Conservation (phyloP, 2,113 vertebrate genomes). For the Thunnus maccoyii region DNA sequence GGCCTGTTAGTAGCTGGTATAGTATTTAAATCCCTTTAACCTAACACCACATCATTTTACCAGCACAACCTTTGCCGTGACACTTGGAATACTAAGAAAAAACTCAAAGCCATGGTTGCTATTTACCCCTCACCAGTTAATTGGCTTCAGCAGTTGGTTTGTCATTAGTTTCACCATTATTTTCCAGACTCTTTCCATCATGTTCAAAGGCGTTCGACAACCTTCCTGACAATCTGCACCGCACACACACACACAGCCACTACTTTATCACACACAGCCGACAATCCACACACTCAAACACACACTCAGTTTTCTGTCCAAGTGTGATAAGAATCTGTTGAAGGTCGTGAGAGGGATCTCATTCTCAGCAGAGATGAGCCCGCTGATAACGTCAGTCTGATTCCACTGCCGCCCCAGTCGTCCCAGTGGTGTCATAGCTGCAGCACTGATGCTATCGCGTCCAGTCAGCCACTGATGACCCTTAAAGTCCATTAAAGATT, state of each 20-base stretch:
- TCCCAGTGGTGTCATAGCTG: constrained; percentile 80
- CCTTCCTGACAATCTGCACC: constrained; percentile 17
- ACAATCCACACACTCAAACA: constrained; percentile 34
- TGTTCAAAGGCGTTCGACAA: constrained; percentile 25
- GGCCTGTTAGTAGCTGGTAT: no score
- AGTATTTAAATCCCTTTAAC: no score
- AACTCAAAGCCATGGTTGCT: no score
- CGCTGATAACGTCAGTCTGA: constrained; percentile 78
- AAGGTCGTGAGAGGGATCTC: constrained; percentile 84
- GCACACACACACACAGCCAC: constrained; percentile 11
- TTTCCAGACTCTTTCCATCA: no score
- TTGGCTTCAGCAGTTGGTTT: no score
- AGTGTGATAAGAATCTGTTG: constrained; percentile 77
- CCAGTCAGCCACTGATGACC: constrained; percentile 72
- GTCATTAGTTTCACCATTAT: no score
- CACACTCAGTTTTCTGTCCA: constrained; percentile 57
- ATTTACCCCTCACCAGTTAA: no score
- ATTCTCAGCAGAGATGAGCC: constrained; percentile 79
- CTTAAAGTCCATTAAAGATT: constrained; percentile 77
- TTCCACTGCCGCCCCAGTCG: constrained; percentile 61
- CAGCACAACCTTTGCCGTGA: no score
- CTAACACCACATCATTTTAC: no score
- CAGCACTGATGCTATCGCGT: constrained; percentile 77
- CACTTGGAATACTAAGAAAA: no score
- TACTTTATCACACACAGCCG: constrained; percentile 4